Conservation (phyloP, 2,888 invertebrate species). For the Autographa gamma region DNA sequence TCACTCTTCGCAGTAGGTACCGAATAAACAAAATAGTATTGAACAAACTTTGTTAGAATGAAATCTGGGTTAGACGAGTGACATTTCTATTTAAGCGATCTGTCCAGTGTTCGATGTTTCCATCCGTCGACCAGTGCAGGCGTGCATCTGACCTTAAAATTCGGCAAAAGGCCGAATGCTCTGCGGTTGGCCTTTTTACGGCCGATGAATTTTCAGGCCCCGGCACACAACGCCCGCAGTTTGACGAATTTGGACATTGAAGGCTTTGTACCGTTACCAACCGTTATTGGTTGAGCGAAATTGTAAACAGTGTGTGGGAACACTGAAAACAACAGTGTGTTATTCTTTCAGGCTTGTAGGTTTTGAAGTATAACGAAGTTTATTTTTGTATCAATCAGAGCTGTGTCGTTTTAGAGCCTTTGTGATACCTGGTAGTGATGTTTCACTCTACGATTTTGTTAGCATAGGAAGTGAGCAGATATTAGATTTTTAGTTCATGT, state of each 20-base stretch:
- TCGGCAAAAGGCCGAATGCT: constrained; percentile 8
- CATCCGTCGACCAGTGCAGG: constrained; percentile 14
- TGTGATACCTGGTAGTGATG: neutral
- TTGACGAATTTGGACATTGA: constrained; percentile 20
- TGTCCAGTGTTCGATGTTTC: neutral
- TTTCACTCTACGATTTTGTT: neutral
- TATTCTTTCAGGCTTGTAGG: neutral
- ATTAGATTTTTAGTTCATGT: too few relatives aligned
- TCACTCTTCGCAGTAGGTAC: neutral
- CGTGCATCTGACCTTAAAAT: constrained; percentile 23
- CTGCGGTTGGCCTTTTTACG: constrained; percentile 42
- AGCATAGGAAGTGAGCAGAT: too few relatives aligned
- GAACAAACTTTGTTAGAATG: neutral
- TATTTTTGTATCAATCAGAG: neutral
- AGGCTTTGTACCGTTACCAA: neutral
- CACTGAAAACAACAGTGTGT: neutral
- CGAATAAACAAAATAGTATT: neutral
- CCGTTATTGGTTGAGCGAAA: neutral
- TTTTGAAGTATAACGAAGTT: neutral
- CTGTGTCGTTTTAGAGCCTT: neutral
- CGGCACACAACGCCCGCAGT: constrained; percentile 23
- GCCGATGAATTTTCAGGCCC: constrained; percentile 45
- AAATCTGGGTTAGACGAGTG: neutral
- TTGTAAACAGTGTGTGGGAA: neutral
- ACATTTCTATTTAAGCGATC: neutral